Conservation (phyloP, 92 coral and sea anemone species). For the Porites rus region DNA sequence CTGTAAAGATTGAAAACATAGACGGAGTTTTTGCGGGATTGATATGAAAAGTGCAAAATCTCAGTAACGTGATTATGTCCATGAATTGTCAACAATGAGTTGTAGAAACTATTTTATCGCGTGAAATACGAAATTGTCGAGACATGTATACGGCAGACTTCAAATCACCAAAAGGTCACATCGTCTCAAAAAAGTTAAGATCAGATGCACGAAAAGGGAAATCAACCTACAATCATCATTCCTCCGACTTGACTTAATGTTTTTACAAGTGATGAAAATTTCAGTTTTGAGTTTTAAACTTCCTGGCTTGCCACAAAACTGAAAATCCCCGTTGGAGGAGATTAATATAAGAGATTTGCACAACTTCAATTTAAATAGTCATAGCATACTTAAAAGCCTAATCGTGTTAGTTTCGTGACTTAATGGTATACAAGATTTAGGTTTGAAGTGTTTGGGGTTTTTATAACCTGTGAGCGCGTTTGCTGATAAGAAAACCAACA, state of each 20-base stretch:
- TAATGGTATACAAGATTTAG: neutral
- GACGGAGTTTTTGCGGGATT: neutral
- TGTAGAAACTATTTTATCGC: neutral
- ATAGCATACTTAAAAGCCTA: neutral
- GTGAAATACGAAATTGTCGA: neutral
- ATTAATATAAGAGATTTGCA: neutral
- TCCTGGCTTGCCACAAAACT: neutral
- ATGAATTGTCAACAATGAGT: neutral
- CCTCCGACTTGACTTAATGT: neutral
- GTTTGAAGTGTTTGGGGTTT: neutral
- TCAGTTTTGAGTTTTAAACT: neutral
- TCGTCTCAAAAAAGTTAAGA: slow-evolving; percentile 3
- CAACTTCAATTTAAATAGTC: neutral
- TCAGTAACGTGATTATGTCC: neutral
- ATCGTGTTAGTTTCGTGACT: slow-evolving; percentile 28
- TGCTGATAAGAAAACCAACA: neutral
- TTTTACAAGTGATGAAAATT: neutral
- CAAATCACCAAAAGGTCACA: slow-evolving; percentile 3
- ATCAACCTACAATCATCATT: neutral
- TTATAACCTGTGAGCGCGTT: neutral
- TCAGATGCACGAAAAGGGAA: slow-evolving; percentile 25
- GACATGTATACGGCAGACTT: neutral
- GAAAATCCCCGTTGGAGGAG: neutral
- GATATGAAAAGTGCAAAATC: neutral
- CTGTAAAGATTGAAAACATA: neutral